Percentiles rank a stretch among this genome's conserved stretches.
Evolutionary conservation across 2,797 vertebrate genomes (phyloP).

Genomic region (Spinus olivaceus): DNA sequence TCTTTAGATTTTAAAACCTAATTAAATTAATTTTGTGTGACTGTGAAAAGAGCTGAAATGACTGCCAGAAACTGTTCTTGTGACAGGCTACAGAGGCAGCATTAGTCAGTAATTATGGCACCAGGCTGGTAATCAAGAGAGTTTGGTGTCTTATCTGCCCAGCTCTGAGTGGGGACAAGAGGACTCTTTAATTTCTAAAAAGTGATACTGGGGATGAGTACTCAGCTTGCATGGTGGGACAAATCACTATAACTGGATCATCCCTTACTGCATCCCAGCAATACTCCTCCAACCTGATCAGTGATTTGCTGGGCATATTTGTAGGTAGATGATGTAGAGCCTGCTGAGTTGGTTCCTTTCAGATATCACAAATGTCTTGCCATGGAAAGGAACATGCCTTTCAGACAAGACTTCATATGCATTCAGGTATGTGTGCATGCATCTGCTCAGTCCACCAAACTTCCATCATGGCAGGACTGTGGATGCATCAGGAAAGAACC

Average conservation of each 20-base stretch:
- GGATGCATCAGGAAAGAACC: neutral
- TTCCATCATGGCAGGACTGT: neutral
- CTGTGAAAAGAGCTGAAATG: slow-evolving; percentile 16
- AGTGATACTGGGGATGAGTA: neutral
- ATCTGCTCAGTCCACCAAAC: neutral
- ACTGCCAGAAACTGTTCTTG: slow-evolving; percentile 25
- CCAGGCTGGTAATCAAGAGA: neutral
- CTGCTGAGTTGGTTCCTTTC: neutral
- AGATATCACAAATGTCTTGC: neutral
- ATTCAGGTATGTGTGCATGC: neutral
- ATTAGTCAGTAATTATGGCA: slow-evolving; percentile 34
- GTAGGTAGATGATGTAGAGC: neutral
- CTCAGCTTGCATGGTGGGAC: neutral
- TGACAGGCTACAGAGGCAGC: slow-evolving; percentile 25
- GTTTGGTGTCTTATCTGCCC: neutral
- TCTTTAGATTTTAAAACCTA: slow-evolving; percentile 6
- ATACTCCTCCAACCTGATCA: neutral
- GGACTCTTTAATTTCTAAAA: neutral
- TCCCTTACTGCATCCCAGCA: neutral
- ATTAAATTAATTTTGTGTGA: slow-evolving; percentile 47
- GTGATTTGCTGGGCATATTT: neutral
- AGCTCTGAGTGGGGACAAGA: neutral
- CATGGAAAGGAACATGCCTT: neutral
- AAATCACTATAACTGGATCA: neutral
- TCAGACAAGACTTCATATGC: neutral